These are phyloP conservation scores for Volucella zonaria DNA, from an alignment of 2,888 invertebrate genomes.

Conservation along the genomic window DNA sequence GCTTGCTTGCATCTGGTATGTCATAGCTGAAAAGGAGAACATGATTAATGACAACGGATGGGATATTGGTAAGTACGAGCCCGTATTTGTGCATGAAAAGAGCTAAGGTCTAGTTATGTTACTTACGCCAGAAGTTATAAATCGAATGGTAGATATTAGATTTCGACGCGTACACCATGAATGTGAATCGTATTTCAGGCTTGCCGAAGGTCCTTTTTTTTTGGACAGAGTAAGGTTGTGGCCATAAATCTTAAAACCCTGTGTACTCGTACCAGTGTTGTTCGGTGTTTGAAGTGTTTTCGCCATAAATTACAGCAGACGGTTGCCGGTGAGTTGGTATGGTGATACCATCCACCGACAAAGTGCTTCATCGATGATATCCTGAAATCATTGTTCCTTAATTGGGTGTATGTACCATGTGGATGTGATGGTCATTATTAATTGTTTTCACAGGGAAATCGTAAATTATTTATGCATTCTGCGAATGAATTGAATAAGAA, in stretches of 20 bases:
- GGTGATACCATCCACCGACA: neutral
- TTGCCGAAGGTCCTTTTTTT: neutral
- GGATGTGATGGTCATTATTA: constrained; percentile 34
- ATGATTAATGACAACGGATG: constrained; percentile 87
- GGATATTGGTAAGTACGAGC: constrained; percentile 89
- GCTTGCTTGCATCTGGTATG: constrained; percentile 98
- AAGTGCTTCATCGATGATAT: constrained; percentile 24
- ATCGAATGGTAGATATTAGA: constrained; percentile 14
- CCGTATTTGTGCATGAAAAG: neutral
- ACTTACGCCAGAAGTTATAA: constrained; percentile 13
- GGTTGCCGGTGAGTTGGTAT: neutral
- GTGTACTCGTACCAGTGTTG: neutral
- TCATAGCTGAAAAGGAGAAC: constrained; percentile 95
- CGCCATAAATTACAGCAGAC: constrained; percentile 15
- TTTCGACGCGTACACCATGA: constrained; percentile 34
- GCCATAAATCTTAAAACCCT: constrained; percentile 38
- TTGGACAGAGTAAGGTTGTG: neutral
- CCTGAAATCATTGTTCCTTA: constrained; percentile 36
- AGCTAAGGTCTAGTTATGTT: neutral
- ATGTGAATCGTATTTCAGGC: constrained; percentile 18
- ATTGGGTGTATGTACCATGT: constrained; percentile 29
- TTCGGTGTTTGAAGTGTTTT: constrained; percentile 29
- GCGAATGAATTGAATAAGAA: neutral
- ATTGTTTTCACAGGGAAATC: constrained; percentile 34
- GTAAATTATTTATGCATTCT: constrained; percentile 23